Evolutionary conservation across 2,113 vertebrate species (phyloP), one percentile per base, ranked within the genome.

Genomic region (Perca schrenkii): DNA sequence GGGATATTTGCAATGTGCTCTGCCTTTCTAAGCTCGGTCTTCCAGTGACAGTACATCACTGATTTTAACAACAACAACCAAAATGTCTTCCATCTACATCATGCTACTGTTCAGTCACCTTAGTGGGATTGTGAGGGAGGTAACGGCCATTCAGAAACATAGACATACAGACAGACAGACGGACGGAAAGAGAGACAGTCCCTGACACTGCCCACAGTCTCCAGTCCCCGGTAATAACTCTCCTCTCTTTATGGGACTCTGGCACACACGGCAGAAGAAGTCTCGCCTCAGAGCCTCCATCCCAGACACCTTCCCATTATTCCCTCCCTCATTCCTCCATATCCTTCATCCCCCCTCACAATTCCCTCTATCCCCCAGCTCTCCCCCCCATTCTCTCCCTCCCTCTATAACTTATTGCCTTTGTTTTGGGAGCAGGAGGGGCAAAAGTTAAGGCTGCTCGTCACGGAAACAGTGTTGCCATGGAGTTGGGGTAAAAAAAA

Each of bases 391-490:
- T 56, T 57, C 63, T 31, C 57, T 31, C 64, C 77, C 19, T 71
- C 70, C 86, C 80, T 83, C 80, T 78, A 79, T 85, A 90, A 92
- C 89, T 91, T 81, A 78, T 89, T 68, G 86, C 86, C 91, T 94
- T 95, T 95, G 94, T 95, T 94, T 89, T 58, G 62, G 74, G 80
- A 90, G 86, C 88, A 90, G 88, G 88, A 86, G 86, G 86, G 77
- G 85, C 82, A 92, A 80, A 93, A 93, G 93, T 94, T 91, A 91
- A 72, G 86, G 88, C 90, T 92, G 81, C 79, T 87, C 58, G 81
- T 87, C 86, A 85, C 79, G 8, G 88, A 83, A 85, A 79, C 76
- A 79, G 83, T 46, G 94, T 95, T 93, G 89, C 92, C 91, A 95
- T 95, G 93, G 94, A 90, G 87, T 80, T 75, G 3, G 77, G 70